Evolutionary conservation across 1,140 invertebrate species (phyloP).

Genomic region (Drosophila azteca): DNA sequence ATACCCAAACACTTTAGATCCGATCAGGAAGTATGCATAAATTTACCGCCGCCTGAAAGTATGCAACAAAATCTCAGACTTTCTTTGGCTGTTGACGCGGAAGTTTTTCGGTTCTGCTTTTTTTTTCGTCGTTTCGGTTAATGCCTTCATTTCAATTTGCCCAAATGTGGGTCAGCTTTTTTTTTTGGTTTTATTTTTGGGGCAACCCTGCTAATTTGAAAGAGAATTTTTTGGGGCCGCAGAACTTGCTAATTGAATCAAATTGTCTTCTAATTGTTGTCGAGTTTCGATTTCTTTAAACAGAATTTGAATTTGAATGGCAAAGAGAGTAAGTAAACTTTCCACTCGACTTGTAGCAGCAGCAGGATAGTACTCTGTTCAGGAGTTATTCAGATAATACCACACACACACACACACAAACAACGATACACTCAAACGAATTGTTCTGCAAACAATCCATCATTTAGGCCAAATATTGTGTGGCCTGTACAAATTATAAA

Average conservation of each 20-base stretch:
- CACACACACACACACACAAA: conserved; percentile 27
- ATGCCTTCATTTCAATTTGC: conserved; percentile 75
- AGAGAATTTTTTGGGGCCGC: conserved; percentile 33
- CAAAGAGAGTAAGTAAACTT: conserved; percentile 18
- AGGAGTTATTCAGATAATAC: conserved; percentile 36
- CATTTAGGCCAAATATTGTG: conserved; percentile 51
- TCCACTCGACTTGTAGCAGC: background rate
- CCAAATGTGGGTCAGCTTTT: conserved; percentile 45
- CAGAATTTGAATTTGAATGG: conserved; percentile 2
- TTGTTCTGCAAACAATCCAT: conserved; percentile 51
- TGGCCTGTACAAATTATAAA: conserved; percentile 54
- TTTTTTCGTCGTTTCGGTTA: conserved; percentile 32
- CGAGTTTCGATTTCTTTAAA: conserved; percentile 62
- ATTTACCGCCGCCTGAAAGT: conserved; percentile 64
- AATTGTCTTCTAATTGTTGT: conserved; percentile 52
- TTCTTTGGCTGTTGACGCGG: conserved; percentile 30
- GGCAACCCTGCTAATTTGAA: conserved; percentile 44
- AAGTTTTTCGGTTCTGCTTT: conserved; percentile 10
- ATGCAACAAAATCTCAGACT: conserved; percentile 55
- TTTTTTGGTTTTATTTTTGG: conserved; percentile 2
- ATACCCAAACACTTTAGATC: conserved; percentile 25
- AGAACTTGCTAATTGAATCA: conserved; percentile 66
- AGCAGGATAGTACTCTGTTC: conserved; percentile 12
- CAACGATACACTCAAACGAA: conserved; percentile 1
- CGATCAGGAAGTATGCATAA: conserved; percentile 53